A percentile compares a stretch with the other conserved stretches of the same genome.
These are phyloP conservation scores for Darevskia nairensis DNA, from an alignment of 2,797 vertebrate genomes.

Conservation along the genomic window DNA sequence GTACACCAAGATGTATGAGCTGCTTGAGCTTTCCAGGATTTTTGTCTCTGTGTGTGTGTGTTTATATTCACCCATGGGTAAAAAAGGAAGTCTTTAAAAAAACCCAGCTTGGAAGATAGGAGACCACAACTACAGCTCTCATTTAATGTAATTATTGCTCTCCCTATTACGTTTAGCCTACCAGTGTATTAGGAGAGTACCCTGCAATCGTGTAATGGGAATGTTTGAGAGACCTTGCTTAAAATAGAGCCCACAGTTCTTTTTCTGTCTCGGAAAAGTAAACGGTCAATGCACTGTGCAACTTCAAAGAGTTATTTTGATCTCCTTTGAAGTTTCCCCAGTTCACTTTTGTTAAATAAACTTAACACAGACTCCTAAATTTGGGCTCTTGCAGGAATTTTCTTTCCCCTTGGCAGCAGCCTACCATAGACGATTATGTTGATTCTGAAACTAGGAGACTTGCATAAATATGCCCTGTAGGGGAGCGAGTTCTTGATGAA, in stretches of 20 bases:
- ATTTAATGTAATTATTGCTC: constrained; percentile 20
- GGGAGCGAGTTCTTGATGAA: background rate
- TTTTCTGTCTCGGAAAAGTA: background rate
- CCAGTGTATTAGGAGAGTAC: background rate
- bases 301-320: constrained; percentile 41
- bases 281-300: constrained; percentile 4
- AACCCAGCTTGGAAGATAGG: background rate
- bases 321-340: constrained; percentile 31
- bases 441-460: background rate
- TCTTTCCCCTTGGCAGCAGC: background rate
- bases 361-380: constrained; percentile 20
- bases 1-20: background rate
- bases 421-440: background rate
- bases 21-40: background rate
- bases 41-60: background rate
- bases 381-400: constrained; percentile 1
- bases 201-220: background rate
- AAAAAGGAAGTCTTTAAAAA: constrained; percentile 1
- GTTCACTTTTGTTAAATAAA: constrained; percentile 30
- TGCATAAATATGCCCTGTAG: constrained; percentile 3
- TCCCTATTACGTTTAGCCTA: constrained; percentile 6
- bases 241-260: constrained; percentile 20
- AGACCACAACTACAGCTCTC: background rate
- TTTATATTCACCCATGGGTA: background rate
- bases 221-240: background rate